Evolutionary conservation across 2,888 invertebrate species (phyloP).

Genomic region (Ernsta delagoae): DNA sequence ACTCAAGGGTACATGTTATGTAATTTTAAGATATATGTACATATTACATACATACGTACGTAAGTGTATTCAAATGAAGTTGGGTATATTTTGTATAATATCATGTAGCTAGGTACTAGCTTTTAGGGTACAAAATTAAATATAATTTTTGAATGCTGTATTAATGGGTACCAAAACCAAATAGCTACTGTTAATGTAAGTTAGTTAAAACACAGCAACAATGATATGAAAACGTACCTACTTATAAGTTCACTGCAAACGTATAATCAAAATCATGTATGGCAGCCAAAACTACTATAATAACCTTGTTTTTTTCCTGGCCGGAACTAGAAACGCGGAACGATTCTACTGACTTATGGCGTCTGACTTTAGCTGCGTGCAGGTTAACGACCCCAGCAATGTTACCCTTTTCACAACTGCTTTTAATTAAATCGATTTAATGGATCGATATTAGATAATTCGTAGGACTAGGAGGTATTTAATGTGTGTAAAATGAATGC

Average conservation of each 20-base stretch:
- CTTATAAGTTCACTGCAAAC: not conserved
- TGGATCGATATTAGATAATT: conserved; percentile 23
- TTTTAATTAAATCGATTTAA: conserved; percentile 48
- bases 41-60: too few species aligned
- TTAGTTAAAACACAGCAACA: not conserved
- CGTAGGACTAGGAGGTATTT: not conserved
- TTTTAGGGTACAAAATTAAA: too few species aligned
- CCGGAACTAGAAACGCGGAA: conserved; percentile 35
- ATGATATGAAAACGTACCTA: not conserved
- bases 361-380: conserved; percentile 29
- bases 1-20: too few species aligned
- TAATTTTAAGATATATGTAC: too few species aligned
- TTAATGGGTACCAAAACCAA: too few species aligned
- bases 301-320: conserved; percentile 34
- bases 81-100: too few species aligned
- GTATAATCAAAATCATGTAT: not conserved
- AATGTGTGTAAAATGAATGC: too few species aligned
- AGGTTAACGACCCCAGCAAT: conserved; percentile 58
- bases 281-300: conserved; percentile 6
- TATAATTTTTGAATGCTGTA: too few species aligned
- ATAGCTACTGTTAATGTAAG: too few species aligned
- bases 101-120: too few species aligned
- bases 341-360: conserved; percentile 28
- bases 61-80: too few species aligned
- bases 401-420: conserved; percentile 48